phyloP scores from a whole-genome alignment of 2,113 vertebrate species.

The Channa argus region DNA sequence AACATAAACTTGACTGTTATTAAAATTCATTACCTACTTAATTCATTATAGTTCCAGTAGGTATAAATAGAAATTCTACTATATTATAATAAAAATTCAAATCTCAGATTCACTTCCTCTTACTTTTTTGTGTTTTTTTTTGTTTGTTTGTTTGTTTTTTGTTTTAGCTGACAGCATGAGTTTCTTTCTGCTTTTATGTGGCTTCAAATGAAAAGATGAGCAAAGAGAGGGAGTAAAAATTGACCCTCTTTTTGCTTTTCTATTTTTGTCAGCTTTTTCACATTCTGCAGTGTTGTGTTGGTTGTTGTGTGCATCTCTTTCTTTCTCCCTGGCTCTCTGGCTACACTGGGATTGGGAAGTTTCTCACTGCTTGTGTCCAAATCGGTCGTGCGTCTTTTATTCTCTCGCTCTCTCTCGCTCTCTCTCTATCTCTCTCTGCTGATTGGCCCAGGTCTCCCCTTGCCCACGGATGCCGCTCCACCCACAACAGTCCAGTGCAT shows the following conservation, averaged over 20 bases:
- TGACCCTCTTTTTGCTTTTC: conserved; percentile 32
- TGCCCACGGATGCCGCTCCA: conserved; percentile 99
- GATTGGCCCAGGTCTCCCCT: conserved; percentile 95
- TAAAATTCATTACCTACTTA: no score
- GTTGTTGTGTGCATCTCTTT: conserved; percentile 71
- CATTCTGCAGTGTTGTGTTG: conserved; percentile 69
- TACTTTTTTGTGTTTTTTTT: no score
- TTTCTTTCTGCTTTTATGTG: conserved; percentile 32
- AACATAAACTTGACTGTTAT: background rate
- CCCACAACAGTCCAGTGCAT: conserved; percentile 99
- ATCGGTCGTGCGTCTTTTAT: conserved; percentile 46
- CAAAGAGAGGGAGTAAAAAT: conserved; percentile 37
- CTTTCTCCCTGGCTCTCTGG: conserved; percentile 60
- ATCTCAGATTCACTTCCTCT: no score
- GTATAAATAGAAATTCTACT: no score
- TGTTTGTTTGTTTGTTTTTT: no score
- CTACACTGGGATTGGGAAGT: conserved; percentile 66
- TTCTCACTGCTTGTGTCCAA: conserved; percentile 67
- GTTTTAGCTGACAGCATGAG: conserved; percentile 29
- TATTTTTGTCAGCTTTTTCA: conserved; percentile 50
- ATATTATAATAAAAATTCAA: no score
- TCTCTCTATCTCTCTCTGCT: conserved; percentile 83
- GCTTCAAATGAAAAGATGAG: conserved; percentile 34
- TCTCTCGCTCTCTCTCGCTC: conserved; percentile 80
- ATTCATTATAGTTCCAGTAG: no score